Base-by-base conservation (phyloP, 2,888 invertebrate species). In the Chromoteleia sp. region DNA sequence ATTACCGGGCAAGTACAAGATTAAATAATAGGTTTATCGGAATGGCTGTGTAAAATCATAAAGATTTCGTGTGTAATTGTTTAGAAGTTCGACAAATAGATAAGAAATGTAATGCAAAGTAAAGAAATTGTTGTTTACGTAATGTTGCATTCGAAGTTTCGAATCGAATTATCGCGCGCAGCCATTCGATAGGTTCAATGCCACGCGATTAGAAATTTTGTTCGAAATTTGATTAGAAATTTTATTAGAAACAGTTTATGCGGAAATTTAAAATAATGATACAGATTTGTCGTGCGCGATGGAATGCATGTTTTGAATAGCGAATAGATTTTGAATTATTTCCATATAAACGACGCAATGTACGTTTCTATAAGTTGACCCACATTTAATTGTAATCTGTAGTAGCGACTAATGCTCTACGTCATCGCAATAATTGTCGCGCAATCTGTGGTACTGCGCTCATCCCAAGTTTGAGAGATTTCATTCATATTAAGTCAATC, bases 371-470 rank as follows among this genome's bases (percentile, higher is more conserved):
- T 56, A 52, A 67, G 19, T 30, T 41, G 52, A 68, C 48, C 17
- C 52, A 59, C 54, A 54, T 61, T 29, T 68, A 61, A 77, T 77
- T 52, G 29, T 70, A 76, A 68, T 61, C 76, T 14, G 17, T 15
- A 25, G 52, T 63, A 54, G 41, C 39, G 39, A 61, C 30, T 56
- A 65, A 58, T 63, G 33, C 45, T 48, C 14, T n/a, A 74, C 73
- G 45, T 68, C 73, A 78, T 52, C 67, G 59, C 52, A 59, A 48
- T 79, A 68, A 74, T 79, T 73, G 74, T 79, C 79, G 68, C 73
- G 54, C 48, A 68, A 79, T 73, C 54, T 67, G 59, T 48, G 68
- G 43, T 56, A 36, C 19, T 43, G 67, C 73, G 74, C 65, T 79
- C 73, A 79, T 73, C 73, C 65, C 78, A 14, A 17, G 78, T 73